Base-by-base conservation (phyloP, 2,797 vertebrate genomes). In the Sebastiscus tertius region DNA sequence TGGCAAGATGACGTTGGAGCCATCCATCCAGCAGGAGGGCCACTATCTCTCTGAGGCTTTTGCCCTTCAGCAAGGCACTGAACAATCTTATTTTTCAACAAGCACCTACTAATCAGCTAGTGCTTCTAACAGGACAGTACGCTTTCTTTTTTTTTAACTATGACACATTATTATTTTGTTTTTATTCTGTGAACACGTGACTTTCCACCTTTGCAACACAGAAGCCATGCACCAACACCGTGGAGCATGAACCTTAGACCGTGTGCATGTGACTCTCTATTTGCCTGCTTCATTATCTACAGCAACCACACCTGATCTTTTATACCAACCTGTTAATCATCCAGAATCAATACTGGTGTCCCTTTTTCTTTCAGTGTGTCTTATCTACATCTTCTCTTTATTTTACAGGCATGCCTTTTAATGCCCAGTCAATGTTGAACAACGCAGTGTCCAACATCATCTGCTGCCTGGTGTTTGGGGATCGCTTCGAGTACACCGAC, bases 361-460 rank as follows among this genome's bases (percentile, higher is more conserved):
- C 1, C 56, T 10, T 61, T 16, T 14, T 49, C 13, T 18, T 63
- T 18, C 8, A 46, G 14, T 29, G 62, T 39, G 5, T 49, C 12
- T 63, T 13, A 16, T 61, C 29, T 66, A 1, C 1, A 12, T 65
- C 31, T 68, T 31, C 0, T 66, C 20, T 74, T 36, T 65, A 16
- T 52, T 52, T 88, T 55, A 5, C 24, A 95, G 93, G 86, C 3
- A 63, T 87, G n/a, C 59, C 90, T 6, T 91, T 94, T 20, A 52
- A 89, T 60, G 78, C 80, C 22, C 83, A 85, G 20, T 7, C 49
- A 22, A 29, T 85, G 18, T 26, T 94, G 2, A 75, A 85, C 78
- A 92, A 79, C 0, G 91, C 93, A 27, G 92, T 95, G 58, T 94
- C 94, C 36, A 95, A 95, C 77, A 74, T 94, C 65, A 94, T 95